Evolutionary conservation across 1,140 invertebrate genomes (phyloP), one percentile per base, ranked within the genome.

Genomic region (Lasaia peninsularis): DNA sequence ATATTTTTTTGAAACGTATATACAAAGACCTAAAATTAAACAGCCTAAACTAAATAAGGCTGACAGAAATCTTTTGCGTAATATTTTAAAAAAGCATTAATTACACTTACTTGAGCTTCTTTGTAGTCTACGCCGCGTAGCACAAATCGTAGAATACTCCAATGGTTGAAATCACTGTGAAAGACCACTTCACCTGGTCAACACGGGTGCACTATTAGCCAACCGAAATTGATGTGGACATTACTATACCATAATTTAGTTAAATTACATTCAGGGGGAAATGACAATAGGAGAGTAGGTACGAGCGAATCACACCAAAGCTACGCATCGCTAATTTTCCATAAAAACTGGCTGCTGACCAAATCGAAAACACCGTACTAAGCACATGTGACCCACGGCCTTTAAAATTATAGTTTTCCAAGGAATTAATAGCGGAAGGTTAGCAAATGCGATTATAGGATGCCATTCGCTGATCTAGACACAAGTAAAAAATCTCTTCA

Each of bases 221-320:
- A 76, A 76, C 65, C 73, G 64, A 79, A 80, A 78, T 70, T 66
- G 71, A 81, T 82, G 80, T 82, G 78, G 64, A 63, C 73, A 84
- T 75, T 77, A 76, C 72, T 73, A 84, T 72, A 69, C 71, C 72
- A 88, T 85, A 88, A 83, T 80, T 86, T 77, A 84, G 85, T 86
- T 88, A 86, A 88, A 88, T 84, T 75, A 85, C 80, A 79, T 88
- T 69, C 65, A 79, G 78, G 80, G 80, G 84, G 85, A 78, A 81
- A 52, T 72, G 61, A 88, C 85, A 88, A 88, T 83, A 67, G 76
- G 74, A 78, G 77, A 81, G 71, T 73, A 82, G 76, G 79, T 84
- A 81, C 84, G 76, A 78, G 77, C 82, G 79, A 84, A 84, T 87
- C 81, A 87, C 76, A 83, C 80, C 79, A 79, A 74, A 71, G 80